Percentiles rank a stretch among this genome's conserved stretches.
Evolutionary conservation across 1,140 invertebrate genomes (phyloP).

Genomic region (Onthophagus taurus): DNA sequence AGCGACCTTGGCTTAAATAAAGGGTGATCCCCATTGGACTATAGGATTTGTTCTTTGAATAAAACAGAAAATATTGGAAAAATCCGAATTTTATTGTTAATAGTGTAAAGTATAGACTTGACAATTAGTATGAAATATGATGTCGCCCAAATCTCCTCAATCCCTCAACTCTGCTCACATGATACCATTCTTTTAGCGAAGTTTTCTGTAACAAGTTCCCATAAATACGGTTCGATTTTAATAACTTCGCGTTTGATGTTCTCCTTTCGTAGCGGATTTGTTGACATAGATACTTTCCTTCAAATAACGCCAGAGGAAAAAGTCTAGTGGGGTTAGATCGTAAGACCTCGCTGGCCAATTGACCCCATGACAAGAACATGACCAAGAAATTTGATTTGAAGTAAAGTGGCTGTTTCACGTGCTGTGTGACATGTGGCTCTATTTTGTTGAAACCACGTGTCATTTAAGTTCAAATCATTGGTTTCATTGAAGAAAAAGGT

Average conservation of each 20-base stretch:
- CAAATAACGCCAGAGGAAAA: constrained; percentile 29
- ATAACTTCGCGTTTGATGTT: constrained; percentile 18
- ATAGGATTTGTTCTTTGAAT: background rate
- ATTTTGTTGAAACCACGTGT: constrained; percentile 7
- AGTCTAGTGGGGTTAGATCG: constrained; percentile 24
- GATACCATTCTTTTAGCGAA: constrained; percentile 7
- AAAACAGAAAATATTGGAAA: background rate
- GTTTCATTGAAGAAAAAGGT: constrained; percentile 1
- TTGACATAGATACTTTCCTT: constrained; percentile 25
- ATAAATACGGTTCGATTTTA: constrained; percentile 14
- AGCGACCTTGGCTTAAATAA: no score
- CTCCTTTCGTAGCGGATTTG: constrained; percentile 14
- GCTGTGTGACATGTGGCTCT: constrained; percentile 2
- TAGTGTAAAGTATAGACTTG: background rate
- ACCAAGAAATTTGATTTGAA: background rate
- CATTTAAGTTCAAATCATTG: constrained; percentile 2
- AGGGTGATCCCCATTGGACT: background rate
- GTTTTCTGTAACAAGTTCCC: constrained; percentile 5
- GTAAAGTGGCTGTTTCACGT: background rate
- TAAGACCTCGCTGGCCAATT: constrained; percentile 9
- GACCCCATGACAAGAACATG: background rate
- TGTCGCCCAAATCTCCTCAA: background rate
- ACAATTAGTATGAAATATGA: background rate
- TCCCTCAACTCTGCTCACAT: constrained; percentile 2
- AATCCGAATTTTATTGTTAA: background rate